Evolutionary conservation across 2,797 vertebrate genomes (phyloP).

Genomic region (Rhynchonycteris naso): DNA sequence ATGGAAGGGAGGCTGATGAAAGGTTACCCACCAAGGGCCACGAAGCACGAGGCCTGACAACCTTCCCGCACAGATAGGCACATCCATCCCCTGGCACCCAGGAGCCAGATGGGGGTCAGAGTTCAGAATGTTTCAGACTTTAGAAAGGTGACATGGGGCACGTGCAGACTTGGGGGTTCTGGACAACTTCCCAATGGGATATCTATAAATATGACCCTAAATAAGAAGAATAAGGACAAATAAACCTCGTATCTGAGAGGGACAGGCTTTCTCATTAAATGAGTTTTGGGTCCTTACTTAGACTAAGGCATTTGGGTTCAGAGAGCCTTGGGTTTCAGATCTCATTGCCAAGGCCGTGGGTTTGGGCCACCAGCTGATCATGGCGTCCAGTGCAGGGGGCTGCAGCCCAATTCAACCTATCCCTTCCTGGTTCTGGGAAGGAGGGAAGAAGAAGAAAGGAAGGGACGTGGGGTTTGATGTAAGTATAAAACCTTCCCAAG

Average conservation of each 20-base stretch:
- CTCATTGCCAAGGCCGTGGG: background rate
- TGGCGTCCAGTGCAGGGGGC: background rate
- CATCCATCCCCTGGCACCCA: background rate
- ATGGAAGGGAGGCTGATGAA: background rate
- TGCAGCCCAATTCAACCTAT: fast-evolving
- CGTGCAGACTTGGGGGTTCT: background rate
- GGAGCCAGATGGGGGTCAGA: background rate
- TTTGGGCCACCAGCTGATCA: background rate
- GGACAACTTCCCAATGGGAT: background rate
- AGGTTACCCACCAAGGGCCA: background rate
- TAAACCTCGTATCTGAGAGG: fast-evolving
- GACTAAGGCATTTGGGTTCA: background rate
- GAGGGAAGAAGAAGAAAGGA: background rate
- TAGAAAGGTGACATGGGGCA: background rate
- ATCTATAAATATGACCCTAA: background rate
- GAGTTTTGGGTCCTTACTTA: background rate
- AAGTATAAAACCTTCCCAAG: background rate
- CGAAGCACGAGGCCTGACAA: background rate
- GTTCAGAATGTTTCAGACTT: background rate
- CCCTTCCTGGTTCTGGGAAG: background rate
- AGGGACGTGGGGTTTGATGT: fast-evolving
- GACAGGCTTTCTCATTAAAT: background rate
- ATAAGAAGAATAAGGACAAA: background rate
- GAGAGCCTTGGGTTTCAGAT: background rate
- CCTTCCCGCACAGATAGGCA: background rate